Conservation (phyloP, 2,113 vertebrate species). For the Labrus mixtus region DNA sequence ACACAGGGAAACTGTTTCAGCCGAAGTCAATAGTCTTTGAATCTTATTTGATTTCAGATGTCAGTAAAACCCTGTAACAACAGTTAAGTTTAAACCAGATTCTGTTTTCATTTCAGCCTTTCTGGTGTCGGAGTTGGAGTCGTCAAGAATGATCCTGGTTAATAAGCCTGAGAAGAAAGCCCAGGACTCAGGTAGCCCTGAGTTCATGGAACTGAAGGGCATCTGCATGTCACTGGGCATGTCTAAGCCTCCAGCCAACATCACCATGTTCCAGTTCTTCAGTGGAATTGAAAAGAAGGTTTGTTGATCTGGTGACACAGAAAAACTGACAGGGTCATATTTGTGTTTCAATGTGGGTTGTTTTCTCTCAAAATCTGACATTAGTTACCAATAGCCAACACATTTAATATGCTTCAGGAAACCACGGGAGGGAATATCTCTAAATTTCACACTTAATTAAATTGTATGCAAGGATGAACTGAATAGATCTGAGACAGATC, state of each 20-base stretch:
- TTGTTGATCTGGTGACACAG: slow-evolving; percentile 1
- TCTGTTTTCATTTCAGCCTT: slow-evolving; percentile 86
- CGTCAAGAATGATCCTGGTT: slow-evolving; percentile 93
- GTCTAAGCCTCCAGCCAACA: slow-evolving; percentile 98
- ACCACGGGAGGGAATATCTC: too few species aligned
- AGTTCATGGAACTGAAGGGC: slow-evolving; percentile 95
- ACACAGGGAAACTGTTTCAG: too few species aligned
- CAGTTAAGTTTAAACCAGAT: not conserved
- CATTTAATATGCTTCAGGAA: too few species aligned
- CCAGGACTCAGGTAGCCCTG: slow-evolving; percentile 90
- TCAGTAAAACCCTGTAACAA: not conserved
- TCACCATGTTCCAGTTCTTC: slow-evolving; percentile 99
- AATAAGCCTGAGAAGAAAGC: slow-evolving; percentile 90
- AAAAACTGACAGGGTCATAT: not conserved
- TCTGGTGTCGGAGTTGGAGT: slow-evolving; percentile 97
- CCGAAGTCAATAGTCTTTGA: too few species aligned
- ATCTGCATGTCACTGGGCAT: slow-evolving; percentile 97
- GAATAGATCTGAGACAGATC: too few species aligned
- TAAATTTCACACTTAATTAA: too few species aligned
- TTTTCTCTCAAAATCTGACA: too few species aligned
- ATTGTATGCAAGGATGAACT: too few species aligned
- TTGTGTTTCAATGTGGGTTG: not conserved
- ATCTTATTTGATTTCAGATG: too few species aligned
- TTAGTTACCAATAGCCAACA: too few species aligned
- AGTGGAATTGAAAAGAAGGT: slow-evolving; percentile 99